Base-by-base conservation (phyloP, 2,113 vertebrate species). In the Dolichallabes microphthalmus region DNA sequence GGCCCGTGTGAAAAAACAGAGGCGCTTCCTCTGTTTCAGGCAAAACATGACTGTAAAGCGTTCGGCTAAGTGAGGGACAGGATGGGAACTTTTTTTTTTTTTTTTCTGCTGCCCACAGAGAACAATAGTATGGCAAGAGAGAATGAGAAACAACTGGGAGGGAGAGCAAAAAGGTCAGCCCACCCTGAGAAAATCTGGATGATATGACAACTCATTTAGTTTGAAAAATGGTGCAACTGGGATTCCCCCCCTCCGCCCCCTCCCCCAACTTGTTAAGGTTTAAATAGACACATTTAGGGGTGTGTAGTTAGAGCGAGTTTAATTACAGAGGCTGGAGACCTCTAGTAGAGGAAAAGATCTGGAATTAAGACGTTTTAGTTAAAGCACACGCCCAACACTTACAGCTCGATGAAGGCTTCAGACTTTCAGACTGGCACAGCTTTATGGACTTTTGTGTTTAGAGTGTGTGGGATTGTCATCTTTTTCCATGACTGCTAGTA, bases 41-140 rank as follows among this genome's bases (percentile, higher is more conserved):
- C 78, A 86, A 86, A 86, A 82, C 85, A 86, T 57, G 85, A 74
- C 85, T 27, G 81, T 85, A 80, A 85, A 85, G 77, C 35, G 63
- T 58, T 85, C 57, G 71, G 77, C 78, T 61, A 53, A 52, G 61
- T 58, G 66, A 81, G 78, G 58, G 39, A 86, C 85, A 82, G 79
- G 85, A 82, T 82, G 79, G 68, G 58, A 79, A 60, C 11, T 22
- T 68, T 39, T 57, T 61, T 61, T 60, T 60, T n/a, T 12, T 30
- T 52, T 25, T 82, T 53, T 66, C 45, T 27, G 55, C 64, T 80
- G 77, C 84, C 77, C 55, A 60, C 64, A 58, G 75, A 85, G 77
- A 80, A 85, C 76, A 85, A 82, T 82, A 60, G 79, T 27, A 79
- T 58, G 57, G 79, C 69, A 79, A 82, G 12, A 35, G 73, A 79